Percentiles rank a stretch among this genome's conserved stretches.
Conservation (phyloP, 2,888 invertebrate species). For the Agrotis segetum region DNA sequence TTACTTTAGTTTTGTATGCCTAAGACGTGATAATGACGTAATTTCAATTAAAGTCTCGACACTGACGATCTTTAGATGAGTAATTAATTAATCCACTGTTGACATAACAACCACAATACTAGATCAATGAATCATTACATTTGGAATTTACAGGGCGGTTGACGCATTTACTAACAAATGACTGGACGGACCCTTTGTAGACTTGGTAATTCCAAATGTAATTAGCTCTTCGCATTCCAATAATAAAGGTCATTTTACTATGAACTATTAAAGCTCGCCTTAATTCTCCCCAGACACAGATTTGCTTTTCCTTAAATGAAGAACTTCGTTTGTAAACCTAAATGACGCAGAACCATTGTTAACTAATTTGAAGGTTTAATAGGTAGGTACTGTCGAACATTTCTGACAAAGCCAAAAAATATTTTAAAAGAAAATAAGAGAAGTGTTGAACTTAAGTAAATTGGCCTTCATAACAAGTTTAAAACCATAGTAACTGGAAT, state of each 20-base stretch:
- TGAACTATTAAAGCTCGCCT: neutral
- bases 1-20: neutral
- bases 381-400: neutral
- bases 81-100: constrained; percentile 26
- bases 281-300: neutral
- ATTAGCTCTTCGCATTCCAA: constrained; percentile 55
- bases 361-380: too few relatives aligned
- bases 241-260: constrained; percentile 42
- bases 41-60: constrained; percentile 39
- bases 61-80: constrained; percentile 18
- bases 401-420: neutral
- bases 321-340: neutral
- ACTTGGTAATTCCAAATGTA: constrained; percentile 47
- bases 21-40: constrained; percentile 41
- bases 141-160: constrained; percentile 38
- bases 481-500: constrained; percentile 31
- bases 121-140: constrained; percentile 43
- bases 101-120: constrained; percentile 33
- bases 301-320: neutral
- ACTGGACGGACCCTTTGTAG: constrained; percentile 21
- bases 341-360: too few relatives aligned
- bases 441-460: constrained; percentile 4
- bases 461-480: constrained; percentile 12
- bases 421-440: neutral
- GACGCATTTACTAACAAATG: constrained; percentile 45